A percentile compares a stretch with the other conserved stretches of the same genome.
Conservation (phyloP, 2,797 vertebrate genomes). For the Silurus lanzhouensis region DNA sequence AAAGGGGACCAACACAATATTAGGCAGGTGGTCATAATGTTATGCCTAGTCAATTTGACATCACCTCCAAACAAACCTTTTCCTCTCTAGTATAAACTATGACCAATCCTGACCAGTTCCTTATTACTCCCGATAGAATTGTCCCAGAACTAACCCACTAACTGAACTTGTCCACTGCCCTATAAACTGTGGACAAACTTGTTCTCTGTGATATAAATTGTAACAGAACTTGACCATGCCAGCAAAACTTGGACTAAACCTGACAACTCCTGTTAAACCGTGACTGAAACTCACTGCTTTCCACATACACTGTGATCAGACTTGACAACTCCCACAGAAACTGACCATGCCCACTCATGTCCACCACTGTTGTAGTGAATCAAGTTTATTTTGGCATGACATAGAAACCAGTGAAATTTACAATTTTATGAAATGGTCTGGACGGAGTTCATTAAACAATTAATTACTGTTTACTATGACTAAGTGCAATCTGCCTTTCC, state of each 20-base stretch:
- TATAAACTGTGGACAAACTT: neutral
- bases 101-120: too few relatives aligned
- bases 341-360: neutral
- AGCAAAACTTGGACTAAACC: neutral
- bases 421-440: too few relatives aligned
- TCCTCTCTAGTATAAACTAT: neutral
- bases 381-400: neutral
- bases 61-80: too few relatives aligned
- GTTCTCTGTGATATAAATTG: neutral
- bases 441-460: neutral
- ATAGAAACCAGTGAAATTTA: neutral
- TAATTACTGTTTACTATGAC: neutral
- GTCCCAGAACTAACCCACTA: too few relatives aligned
- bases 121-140: too few relatives aligned
- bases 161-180: too few relatives aligned
- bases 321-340: neutral
- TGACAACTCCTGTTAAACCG: neutral
- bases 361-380: neutral
- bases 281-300: neutral
- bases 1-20: too few relatives aligned
- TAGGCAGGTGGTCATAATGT: too few relatives aligned
- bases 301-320: neutral
- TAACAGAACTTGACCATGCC: neutral
- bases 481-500: neutral
- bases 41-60: too few relatives aligned